Conservation (phyloP, 2,113 vertebrate genomes). For the Anthoscopus minutus region DNA sequence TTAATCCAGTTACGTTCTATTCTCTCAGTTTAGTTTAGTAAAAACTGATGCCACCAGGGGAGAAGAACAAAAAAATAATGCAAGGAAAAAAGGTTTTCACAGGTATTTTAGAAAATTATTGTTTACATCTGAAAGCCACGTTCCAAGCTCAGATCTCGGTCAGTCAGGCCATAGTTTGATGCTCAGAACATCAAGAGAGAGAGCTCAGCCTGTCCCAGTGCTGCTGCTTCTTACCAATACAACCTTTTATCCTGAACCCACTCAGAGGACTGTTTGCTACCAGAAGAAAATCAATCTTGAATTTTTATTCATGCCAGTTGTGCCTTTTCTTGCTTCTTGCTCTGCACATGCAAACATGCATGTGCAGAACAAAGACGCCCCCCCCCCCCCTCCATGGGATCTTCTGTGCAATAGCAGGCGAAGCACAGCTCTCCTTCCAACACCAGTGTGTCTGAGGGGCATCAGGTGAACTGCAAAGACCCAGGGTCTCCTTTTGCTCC, state of each 20-base stretch:
- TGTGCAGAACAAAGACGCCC: rapidly evolving
- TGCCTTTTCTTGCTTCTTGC: neutral
- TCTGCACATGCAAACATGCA: neutral
- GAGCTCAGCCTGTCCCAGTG: neutral
- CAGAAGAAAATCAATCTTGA: rapidly evolving
- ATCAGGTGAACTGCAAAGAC: neutral
- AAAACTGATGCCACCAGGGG: neutral
- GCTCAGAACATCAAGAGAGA: neutral
- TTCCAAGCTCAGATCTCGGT: neutral
- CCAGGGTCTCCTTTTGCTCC: neutral
- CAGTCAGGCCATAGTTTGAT: neutral
- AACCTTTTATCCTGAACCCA: neutral
- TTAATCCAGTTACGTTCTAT: neutral
- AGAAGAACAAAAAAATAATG: neutral
- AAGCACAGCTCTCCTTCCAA: neutral
- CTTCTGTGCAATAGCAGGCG: neutral
- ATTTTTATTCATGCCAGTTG: neutral
- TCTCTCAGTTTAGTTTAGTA: neutral
- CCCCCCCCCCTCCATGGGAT: rapidly evolving
- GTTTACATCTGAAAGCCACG: rapidly evolving
- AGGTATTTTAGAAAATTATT: neutral
- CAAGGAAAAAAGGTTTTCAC: neutral
- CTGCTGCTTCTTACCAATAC: neutral
- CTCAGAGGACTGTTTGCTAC: neutral
- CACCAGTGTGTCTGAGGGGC: neutral